Conservation (phyloP, 2,113 vertebrate species). For the Caloenas nicobarica region DNA sequence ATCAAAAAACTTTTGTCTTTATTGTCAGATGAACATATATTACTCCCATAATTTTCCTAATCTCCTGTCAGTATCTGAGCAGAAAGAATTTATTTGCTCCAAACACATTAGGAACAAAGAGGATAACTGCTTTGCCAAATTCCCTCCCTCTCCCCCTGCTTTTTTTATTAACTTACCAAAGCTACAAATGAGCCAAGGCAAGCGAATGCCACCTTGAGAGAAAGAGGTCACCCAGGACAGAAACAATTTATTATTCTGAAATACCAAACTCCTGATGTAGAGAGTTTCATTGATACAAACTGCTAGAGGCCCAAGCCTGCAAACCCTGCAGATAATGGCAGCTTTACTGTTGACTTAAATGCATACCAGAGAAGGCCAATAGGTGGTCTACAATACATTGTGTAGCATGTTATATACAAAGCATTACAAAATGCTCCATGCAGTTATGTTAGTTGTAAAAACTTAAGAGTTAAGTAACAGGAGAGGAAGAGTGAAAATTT, state of each 20-base stretch:
- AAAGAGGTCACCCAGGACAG: not conserved
- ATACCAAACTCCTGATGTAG: not conserved
- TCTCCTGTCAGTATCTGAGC: not conserved
- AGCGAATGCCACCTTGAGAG: not conserved
- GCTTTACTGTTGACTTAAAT: not conserved
- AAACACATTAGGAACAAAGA: not conserved
- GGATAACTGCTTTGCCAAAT: not conserved
- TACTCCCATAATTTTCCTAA: not conserved
- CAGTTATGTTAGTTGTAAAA: not conserved
- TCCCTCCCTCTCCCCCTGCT: rapidly evolving
- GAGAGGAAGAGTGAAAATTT: not conserved
- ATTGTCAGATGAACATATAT: not conserved
- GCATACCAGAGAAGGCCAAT: not conserved
- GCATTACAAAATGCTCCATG: not conserved
- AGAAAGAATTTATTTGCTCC: not conserved
- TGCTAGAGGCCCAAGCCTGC: not conserved
- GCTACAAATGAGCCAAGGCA: not conserved
- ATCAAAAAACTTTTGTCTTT: not conserved
- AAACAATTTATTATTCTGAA: not conserved
- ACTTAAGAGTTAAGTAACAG: not conserved
- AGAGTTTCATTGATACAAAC: not conserved
- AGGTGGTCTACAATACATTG: not conserved
- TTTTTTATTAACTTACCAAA: not conserved
- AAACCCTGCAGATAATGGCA: not conserved
- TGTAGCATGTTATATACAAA: not conserved